These are phyloP conservation scores for Corbicula japonica DNA, from an alignment of 2,888 invertebrate genomes.

Conservation along the genomic window DNA sequence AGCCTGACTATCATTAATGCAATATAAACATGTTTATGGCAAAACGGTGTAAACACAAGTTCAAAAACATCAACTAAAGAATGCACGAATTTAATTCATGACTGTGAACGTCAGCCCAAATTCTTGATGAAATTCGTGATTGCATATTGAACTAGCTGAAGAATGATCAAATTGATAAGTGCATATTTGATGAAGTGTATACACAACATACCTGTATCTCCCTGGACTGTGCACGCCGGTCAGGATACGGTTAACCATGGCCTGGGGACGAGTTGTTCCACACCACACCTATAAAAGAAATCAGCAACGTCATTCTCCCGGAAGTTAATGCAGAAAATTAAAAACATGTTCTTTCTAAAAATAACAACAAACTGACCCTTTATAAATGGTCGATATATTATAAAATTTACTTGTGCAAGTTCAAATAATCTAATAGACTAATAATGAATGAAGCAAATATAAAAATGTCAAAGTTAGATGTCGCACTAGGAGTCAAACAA, in stretches of 20 bases:
- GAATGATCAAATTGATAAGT: too few species aligned
- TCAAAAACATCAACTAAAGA: neutral
- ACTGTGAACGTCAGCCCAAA: too few species aligned
- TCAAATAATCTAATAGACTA: neutral
- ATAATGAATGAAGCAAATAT: neutral
- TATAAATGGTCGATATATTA: neutral
- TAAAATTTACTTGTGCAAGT: neutral
- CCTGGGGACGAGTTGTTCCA: constrained; percentile 60
- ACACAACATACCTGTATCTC: constrained; percentile 71
- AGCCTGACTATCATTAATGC: too few species aligned
- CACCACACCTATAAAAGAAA: constrained; percentile 71
- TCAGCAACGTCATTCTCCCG: neutral
- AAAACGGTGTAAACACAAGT: neutral
- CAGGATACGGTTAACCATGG: constrained; percentile 68
- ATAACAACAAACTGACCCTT: neutral
- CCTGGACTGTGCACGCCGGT: constrained; percentile 78
- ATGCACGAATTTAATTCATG: neutral
- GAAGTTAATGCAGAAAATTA: neutral
- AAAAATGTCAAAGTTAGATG: neutral
- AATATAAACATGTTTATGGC: neutral
- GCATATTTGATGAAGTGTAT: neutral
- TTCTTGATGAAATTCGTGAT: too few species aligned
- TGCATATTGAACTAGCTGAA: too few species aligned
- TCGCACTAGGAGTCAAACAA: too few species aligned
- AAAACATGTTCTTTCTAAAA: neutral